Percentiles rank a stretch among this genome's conserved stretches.
These are phyloP conservation scores for Drosophila barbarae DNA, from an alignment of 2,888 invertebrate species.

Conservation along the genomic window DNA sequence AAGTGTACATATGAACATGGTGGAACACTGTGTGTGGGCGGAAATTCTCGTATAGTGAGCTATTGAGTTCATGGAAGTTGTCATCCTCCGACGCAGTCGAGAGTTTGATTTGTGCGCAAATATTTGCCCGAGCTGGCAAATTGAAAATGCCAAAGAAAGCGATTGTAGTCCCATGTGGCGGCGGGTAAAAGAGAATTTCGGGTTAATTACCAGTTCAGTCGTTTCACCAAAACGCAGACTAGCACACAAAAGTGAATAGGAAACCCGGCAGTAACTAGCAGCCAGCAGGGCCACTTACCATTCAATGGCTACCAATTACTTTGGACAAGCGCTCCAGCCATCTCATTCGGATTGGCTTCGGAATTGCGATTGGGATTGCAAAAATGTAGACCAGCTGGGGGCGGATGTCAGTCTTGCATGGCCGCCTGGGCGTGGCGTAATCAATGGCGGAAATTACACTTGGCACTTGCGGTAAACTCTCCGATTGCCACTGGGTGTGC, in stretches of 20 bases:
- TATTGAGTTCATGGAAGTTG: conserved; percentile 21
- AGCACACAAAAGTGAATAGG: conserved; percentile 22
- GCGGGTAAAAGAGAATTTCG: conserved; percentile 23
- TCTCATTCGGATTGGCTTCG: conserved; percentile 4
- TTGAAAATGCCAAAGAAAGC: conserved; percentile 38
- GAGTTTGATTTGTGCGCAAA: conserved; percentile 38
- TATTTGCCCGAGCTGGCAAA: conserved; percentile 25
- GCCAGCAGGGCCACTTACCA: conserved; percentile 19
- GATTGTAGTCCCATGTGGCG: conserved; percentile 14
- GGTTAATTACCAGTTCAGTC: conserved; percentile 28
- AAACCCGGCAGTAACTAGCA: conserved; percentile 10
- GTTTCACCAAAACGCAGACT: conserved; percentile 4
- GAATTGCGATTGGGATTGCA: conserved; percentile 14
- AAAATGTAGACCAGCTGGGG: conserved; percentile 8
- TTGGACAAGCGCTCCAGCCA: conserved; percentile 15
- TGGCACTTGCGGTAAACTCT: conserved; percentile 34
- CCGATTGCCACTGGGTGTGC: conserved; percentile 13
- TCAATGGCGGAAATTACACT: conserved; percentile 51
- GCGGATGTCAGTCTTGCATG: conserved; percentile 16
- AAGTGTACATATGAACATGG: not conserved
- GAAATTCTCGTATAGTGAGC: conserved; percentile 5
- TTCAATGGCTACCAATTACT: conserved; percentile 36
- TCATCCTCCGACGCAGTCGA: conserved; percentile 22
- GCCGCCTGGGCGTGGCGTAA: conserved; percentile 15
- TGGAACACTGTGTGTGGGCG: not conserved